Base-by-base conservation (phyloP, 1,140 invertebrate genomes). In the Drosophila miranda region DNA sequence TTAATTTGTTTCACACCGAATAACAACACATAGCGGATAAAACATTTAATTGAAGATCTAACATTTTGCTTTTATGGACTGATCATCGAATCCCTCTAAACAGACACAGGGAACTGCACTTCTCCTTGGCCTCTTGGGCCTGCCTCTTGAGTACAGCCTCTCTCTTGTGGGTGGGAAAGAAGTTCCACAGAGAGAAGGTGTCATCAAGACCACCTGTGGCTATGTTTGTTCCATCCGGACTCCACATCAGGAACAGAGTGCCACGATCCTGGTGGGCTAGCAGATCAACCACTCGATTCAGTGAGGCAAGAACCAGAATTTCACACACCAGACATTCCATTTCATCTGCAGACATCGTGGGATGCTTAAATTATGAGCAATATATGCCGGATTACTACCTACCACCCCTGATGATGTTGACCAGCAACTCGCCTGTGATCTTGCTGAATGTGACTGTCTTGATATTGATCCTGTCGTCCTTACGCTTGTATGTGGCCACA, bases 191-290 rank as follows among this genome's bases (percentile, higher is more conserved):
- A 6, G 84, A 81, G 13, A 90, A 73, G 4, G 89, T 84, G 23
- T 90, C 84, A 43, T 90, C 89, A 1, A 84, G 48, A 9, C 88
- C 84, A 30, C 75, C 78, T 1, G 84, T 87, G 6, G 89, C 81
- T n/a, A 90, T 55, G 44, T 61, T 80, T 2, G 75, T 89, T 1
- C 89, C 89, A 79, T 90, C 81, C 3, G 89, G 82, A 61, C 72
- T 90, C 81, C 81, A 90, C 74, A 90, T 80, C 42, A 90, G 58
- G 42, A 90, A 90, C 2, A 86, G n/a, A 2, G 77, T 70, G n/a
- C 84, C 80, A 23, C 67, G 56, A 16, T 87, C 76, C 7, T 69
- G 54, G 43, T 79, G 63, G 2, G 55, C 52, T 30, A 90, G 16
- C 16, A 90, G 52, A 46, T 90, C 89, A 0, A 90, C 89, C 30